phyloP scores from a whole-genome alignment of 2,888 invertebrate genomes.

The Gandaritis pyraliata region DNA sequence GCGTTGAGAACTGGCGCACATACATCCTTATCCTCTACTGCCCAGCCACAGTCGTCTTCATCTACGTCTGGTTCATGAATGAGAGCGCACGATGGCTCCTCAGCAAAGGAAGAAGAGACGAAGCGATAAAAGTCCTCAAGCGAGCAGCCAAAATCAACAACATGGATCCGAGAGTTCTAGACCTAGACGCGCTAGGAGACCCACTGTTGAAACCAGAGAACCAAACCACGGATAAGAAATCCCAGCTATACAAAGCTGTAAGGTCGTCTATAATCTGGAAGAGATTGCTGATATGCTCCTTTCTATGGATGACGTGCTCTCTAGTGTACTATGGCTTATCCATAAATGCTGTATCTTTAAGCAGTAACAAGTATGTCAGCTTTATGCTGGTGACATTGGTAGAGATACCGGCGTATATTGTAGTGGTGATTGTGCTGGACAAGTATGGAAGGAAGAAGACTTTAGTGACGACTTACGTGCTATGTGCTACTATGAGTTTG shows the following conservation, averaged over 20 bases:
- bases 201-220: conserved; percentile 66
- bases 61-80: conserved; percentile 89
- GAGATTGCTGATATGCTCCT: conserved; percentile 87
- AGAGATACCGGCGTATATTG: conserved; percentile 90
- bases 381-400: conserved; percentile 87
- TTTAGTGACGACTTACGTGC: conserved; percentile 84
- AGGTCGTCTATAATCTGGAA: conserved; percentile 84
- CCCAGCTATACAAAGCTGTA: conserved; percentile 79
- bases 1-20: conserved; percentile 88
- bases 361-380: conserved; percentile 90
- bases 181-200: conserved; percentile 74
- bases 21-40: conserved; percentile 88
- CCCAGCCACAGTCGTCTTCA: conserved; percentile 87
- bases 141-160: conserved; percentile 87
- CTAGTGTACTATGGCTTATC: conserved; percentile 92
- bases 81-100: conserved; percentile 92
- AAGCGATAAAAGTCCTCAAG: conserved; percentile 86
- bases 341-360: conserved; percentile 89
- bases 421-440: conserved; percentile 87
- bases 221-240: conserved; percentile 65
- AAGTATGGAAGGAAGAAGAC: conserved; percentile 87
- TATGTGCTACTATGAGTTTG: conserved; percentile 85
- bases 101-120: conserved; percentile 87
- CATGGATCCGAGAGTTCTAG: conserved; percentile 75
- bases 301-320: conserved; percentile 91